These are phyloP conservation scores for Crypturellus tataupa DNA, from an alignment of 2,797 vertebrate species.

Conservation along the genomic window DNA sequence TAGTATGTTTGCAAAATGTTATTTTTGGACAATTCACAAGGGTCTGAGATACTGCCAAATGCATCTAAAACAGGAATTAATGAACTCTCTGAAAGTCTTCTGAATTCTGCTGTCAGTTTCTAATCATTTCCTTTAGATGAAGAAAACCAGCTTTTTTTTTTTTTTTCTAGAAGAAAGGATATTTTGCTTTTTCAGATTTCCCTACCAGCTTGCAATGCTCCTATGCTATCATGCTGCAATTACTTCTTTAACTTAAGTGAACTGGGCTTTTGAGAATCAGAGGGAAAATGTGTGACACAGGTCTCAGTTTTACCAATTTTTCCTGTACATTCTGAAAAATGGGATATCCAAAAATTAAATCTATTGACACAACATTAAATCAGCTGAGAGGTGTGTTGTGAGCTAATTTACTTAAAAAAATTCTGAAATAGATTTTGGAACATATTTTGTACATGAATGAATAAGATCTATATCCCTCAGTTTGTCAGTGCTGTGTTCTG, in stretches of 20 bases:
- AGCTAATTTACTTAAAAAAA: not conserved
- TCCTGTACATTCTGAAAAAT: rapidly evolving
- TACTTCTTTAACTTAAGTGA: not conserved
- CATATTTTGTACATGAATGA: not conserved
- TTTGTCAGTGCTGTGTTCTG: not conserved
- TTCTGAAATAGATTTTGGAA: not conserved
- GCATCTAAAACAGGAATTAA: not conserved
- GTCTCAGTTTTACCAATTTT: not conserved
- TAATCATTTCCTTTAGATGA: not conserved
- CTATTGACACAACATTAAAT: not conserved
- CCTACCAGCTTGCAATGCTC: not conserved
- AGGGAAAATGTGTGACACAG: not conserved
- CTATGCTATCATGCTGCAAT: not conserved
- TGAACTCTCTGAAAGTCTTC: not conserved
- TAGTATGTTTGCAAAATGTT: not conserved
- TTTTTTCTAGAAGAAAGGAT: not conserved
- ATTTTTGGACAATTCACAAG: not conserved
- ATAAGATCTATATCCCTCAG: not conserved
- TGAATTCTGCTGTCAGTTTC: not conserved
- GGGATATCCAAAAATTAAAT: not conserved
- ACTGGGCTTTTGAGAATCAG: not conserved
- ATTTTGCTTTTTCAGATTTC: not conserved
- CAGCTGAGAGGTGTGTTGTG: not conserved
- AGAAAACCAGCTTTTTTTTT: not conserved
- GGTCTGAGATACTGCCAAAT: not conserved